A percentile compares a stretch with the other conserved stretches of the same genome.
Evolutionary conservation across 2,113 vertebrate genomes (phyloP).

Genomic region (Falcunculus frontatus): DNA sequence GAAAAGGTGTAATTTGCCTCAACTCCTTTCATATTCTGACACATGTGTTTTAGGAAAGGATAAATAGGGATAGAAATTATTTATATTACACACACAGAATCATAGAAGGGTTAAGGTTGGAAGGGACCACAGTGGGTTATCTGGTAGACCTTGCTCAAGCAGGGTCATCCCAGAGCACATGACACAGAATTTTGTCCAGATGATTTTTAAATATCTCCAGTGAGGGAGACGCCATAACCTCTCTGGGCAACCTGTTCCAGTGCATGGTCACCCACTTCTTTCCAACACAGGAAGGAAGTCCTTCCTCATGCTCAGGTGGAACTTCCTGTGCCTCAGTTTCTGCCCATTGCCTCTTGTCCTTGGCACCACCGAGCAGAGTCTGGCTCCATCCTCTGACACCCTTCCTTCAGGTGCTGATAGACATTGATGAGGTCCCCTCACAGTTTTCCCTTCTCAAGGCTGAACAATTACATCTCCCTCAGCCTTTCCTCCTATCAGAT

Average conservation of each 20-base stretch:
- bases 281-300: accelerated
- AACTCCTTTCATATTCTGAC: neutral
- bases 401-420: neutral
- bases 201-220: neutral
- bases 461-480: neutral
- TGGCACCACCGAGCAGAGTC: neutral
- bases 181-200: neutral
- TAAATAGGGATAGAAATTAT: neutral
- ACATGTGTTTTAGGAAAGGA: neutral
- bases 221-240: neutral
- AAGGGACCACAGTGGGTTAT: neutral
- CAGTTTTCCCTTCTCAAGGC: neutral
- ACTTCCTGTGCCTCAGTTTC: neutral
- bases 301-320: neutral
- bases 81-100: neutral
- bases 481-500: neutral
- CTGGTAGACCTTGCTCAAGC: neutral
- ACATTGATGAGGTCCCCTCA: neutral
- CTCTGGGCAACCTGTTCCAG: neutral
- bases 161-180: neutral
- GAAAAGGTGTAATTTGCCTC: neutral
- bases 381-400: neutral
- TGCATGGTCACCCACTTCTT: neutral
- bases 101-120: neutral
- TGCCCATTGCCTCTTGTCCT: neutral